A percentile compares a stretch with the other conserved stretches of the same genome.
These are phyloP conservation scores for Apogon talboti DNA, from an alignment of 2,797 vertebrate species.

Conservation along the genomic window DNA sequence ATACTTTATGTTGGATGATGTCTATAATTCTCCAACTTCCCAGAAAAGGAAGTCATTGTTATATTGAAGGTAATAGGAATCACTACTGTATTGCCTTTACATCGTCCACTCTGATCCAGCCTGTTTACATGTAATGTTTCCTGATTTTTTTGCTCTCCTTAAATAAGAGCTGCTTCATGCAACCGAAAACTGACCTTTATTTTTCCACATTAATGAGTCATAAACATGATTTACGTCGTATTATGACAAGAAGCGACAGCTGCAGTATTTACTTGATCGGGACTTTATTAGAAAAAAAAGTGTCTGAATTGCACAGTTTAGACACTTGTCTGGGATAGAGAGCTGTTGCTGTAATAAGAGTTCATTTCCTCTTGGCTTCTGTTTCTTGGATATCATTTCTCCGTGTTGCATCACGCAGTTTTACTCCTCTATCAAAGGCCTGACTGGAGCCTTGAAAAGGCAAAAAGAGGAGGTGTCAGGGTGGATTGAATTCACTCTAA, in stretches of 20 bases:
- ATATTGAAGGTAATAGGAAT: too few relatives aligned
- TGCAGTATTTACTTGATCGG: background rate
- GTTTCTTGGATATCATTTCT: constrained; percentile 66
- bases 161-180: too few relatives aligned
- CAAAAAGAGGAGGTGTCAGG: constrained; percentile 4
- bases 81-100: too few relatives aligned
- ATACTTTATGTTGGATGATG: too few relatives aligned
- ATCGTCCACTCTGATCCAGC: too few relatives aligned
- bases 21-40: too few relatives aligned
- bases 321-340: background rate
- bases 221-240: background rate
- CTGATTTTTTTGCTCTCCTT: too few relatives aligned
- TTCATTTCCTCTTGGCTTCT: constrained; percentile 59
- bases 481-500: constrained; percentile 47
- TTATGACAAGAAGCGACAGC: constrained; percentile 10
- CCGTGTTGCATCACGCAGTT: constrained; percentile 68
- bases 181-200: too few relatives aligned
- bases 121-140: too few relatives aligned
- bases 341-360: constrained; percentile 39
- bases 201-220: too few relatives aligned
- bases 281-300: constrained; percentile 21
- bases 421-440: constrained; percentile 55
- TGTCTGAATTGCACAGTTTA: constrained; percentile 19
- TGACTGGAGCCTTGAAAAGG: constrained; percentile 49
- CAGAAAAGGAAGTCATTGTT: too few relatives aligned